A percentile compares a stretch with the other conserved stretches of the same genome.
phyloP scores from a whole-genome alignment of 2,797 vertebrate genomes.

The Acipenser oxyrinchus region DNA sequence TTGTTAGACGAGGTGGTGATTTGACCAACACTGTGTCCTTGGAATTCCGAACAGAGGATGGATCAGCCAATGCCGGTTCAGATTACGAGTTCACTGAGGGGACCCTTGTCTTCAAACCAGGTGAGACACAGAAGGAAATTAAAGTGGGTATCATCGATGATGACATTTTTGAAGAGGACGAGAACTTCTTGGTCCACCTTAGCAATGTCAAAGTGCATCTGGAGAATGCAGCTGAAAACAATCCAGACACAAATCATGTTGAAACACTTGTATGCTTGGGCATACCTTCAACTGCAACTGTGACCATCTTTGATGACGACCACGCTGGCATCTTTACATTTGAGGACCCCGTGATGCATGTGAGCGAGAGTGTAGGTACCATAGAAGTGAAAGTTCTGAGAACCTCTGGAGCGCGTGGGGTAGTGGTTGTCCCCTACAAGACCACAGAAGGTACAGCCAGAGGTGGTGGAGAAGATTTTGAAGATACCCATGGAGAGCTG shows the following conservation, averaged over 20 bases:
- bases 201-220: constrained; percentile 65
- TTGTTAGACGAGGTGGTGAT: constrained; percentile 77
- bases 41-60: constrained; percentile 84
- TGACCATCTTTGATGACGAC: constrained; percentile 91
- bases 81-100: constrained; percentile 84
- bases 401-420: constrained; percentile 80
- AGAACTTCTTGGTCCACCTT: constrained; percentile 89
- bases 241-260: constrained; percentile 47
- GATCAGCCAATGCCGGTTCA: constrained; percentile 83
- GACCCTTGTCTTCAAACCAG: constrained; percentile 74
- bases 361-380: constrained; percentile 83
- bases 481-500: constrained; percentile 84
- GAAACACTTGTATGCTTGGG: constrained; percentile 64
- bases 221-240: constrained; percentile 49
- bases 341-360: constrained; percentile 67
- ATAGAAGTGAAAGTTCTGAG: constrained; percentile 90
- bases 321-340: constrained; percentile 92
- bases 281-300: constrained; percentile 68
- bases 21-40: constrained; percentile 66
- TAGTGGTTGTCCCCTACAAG: constrained; percentile 83
- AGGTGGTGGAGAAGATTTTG: constrained; percentile 91
- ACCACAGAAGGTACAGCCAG: constrained; percentile 81
- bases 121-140: constrained; percentile 85
- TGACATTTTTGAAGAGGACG: constrained; percentile 93
- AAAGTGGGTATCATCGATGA: constrained; percentile 83